Evolutionary conservation across 2,888 invertebrate genomes (phyloP).

Genomic region (Napeogenes inachia): DNA sequence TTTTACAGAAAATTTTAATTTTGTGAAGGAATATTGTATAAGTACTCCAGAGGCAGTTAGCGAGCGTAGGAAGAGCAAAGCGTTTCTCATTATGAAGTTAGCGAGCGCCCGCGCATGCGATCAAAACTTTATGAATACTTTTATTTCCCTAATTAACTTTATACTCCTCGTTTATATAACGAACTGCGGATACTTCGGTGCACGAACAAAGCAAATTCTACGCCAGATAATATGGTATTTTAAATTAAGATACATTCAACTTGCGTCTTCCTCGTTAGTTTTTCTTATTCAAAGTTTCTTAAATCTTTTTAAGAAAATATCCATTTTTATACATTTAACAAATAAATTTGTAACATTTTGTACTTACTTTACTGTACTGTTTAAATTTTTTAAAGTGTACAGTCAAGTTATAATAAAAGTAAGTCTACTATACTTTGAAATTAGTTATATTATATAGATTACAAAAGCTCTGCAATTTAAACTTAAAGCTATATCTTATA

Average conservation of each 20-base stretch:
- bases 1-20: background rate
- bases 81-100: conserved; percentile 7
- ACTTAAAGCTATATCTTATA: no score
- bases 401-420: no score
- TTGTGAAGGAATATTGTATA: background rate
- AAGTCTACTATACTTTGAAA: no score
- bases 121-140: conserved; percentile 15
- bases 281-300: no score
- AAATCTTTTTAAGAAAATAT: no score
- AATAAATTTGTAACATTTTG: no score
- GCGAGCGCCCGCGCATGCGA: conserved; percentile 7
- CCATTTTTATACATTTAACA: no score
- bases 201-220: conserved; percentile 7
- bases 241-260: conserved; percentile 4
- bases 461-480: no score
- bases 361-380: no score
- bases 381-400: no score
- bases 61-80: background rate
- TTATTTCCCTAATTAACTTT: conserved; percentile 17
- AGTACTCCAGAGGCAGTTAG: background rate
- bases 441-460: no score
- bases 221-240: background rate
- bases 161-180: conserved; percentile 8
- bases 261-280: background rate
- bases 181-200: conserved; percentile 1